Evolutionary conservation across 2,113 vertebrate genomes (phyloP).

Genomic region (Rhynchopsitta pachyrhyncha): DNA sequence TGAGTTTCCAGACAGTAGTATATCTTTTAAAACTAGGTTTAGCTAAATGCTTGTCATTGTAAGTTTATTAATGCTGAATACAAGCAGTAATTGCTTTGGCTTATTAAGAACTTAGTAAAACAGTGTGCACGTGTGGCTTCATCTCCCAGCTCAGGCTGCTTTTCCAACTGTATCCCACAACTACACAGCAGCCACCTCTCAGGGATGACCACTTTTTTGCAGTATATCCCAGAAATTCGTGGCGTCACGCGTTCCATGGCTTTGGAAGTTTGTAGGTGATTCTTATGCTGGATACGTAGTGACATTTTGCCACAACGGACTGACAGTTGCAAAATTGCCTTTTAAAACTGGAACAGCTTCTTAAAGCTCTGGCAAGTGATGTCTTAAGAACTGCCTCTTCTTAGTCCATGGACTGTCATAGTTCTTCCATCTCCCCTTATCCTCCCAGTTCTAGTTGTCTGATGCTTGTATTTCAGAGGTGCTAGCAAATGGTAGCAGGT

Average conservation of each 20-base stretch:
- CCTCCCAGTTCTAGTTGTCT: background rate
- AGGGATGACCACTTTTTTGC: background rate
- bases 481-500: too few relatives aligned
- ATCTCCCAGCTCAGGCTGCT: background rate
- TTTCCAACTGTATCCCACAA: background rate
- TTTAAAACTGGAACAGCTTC: background rate
- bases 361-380: background rate
- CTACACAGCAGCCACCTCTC: background rate
- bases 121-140: background rate
- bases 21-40: background rate
- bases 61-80: background rate
- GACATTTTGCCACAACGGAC: background rate
- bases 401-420: background rate
- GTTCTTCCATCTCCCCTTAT: background rate
- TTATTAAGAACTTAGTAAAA: background rate
- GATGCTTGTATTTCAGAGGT: background rate
- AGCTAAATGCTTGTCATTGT: background rate
- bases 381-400: background rate
- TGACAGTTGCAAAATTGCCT: background rate
- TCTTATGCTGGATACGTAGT: background rate
- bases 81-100: background rate
- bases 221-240: background rate
- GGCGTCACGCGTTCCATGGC: background rate
- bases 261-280: background rate
- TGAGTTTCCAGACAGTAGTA: background rate